Percentiles rank a stretch among this genome's conserved stretches.
phyloP scores from a whole-genome alignment of 2,113 vertebrate species.

The Pteruthius melanotis region DNA sequence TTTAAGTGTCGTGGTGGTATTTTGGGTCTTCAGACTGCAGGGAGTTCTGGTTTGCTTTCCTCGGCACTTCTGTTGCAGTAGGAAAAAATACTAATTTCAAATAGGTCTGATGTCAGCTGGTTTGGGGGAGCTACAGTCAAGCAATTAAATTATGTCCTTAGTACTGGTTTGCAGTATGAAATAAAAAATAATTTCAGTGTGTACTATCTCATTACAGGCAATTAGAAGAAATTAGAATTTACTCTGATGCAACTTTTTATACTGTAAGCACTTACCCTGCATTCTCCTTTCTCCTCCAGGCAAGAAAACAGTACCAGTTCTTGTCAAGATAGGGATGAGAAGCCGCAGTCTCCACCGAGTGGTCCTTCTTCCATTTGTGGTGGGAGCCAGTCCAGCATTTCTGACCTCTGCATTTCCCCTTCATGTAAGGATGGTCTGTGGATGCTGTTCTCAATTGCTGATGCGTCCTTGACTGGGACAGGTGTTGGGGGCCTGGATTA shows the following conservation, averaged over 20 bases:
- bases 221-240: background rate
- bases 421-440: constrained; percentile 65
- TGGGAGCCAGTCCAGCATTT: constrained; percentile 65
- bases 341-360: constrained; percentile 29
- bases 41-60: background rate
- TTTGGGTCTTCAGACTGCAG: background rate
- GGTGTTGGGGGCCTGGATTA: background rate
- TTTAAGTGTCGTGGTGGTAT: background rate
- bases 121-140: background rate
- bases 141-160: background rate
- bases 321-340: constrained; percentile 22
- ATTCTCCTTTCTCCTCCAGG: constrained; percentile 47
- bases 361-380: constrained; percentile 56
- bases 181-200: background rate
- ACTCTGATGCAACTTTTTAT: background rate
- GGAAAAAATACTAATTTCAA: constrained; percentile 12
- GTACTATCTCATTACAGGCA: background rate
- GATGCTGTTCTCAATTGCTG: background rate
- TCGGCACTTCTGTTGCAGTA: background rate
- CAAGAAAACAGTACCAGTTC: constrained; percentile 35
- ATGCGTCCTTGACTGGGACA: background rate
- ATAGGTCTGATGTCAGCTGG: background rate
- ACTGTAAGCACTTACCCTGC: background rate
- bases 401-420: constrained; percentile 65
- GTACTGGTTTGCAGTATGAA: background rate